Conservation (phyloP, 2,888 invertebrate species). For the Clanis bilineata region DNA sequence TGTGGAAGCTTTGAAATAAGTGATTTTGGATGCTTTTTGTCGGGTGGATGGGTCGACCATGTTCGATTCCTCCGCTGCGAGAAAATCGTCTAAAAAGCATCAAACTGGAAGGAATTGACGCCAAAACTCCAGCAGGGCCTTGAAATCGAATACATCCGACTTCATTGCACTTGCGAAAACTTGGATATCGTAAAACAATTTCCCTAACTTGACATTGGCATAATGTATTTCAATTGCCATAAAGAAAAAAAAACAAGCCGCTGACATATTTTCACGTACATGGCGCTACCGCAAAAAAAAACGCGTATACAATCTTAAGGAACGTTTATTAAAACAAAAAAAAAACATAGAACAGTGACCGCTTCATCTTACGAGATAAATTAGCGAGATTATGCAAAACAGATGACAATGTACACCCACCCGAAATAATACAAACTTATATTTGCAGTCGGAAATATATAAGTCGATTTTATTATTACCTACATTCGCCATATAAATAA, state of each 20-base stretch:
- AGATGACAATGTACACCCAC: conserved; percentile 25
- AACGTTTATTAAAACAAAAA: conserved; percentile 10
- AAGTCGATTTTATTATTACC: too few relatives aligned
- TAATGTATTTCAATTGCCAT: background rate
- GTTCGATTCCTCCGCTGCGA: too few relatives aligned
- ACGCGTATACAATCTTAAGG: background rate
- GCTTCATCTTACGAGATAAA: conserved; percentile 31
- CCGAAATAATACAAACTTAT: background rate
- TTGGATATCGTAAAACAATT: too few relatives aligned
- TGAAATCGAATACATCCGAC: too few relatives aligned
- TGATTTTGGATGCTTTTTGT: too few relatives aligned
- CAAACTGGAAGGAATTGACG: too few relatives aligned
- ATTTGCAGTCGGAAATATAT: background rate
- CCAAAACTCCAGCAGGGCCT: too few relatives aligned
- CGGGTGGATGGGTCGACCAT: too few relatives aligned
- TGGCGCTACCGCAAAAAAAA: conserved; percentile 9
- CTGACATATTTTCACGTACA: conserved; percentile 8
- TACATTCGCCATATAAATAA: too few relatives aligned
- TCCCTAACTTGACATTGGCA: background rate
- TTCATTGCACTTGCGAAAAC: too few relatives aligned
- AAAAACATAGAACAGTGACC: conserved; percentile 19
- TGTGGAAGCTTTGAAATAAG: too few relatives aligned
- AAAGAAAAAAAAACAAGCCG: background rate
- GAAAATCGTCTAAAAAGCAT: too few relatives aligned
- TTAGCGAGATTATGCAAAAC: conserved; percentile 27